Conservation (phyloP, 2,888 invertebrate species). For the Ormyrus thymus region DNA sequence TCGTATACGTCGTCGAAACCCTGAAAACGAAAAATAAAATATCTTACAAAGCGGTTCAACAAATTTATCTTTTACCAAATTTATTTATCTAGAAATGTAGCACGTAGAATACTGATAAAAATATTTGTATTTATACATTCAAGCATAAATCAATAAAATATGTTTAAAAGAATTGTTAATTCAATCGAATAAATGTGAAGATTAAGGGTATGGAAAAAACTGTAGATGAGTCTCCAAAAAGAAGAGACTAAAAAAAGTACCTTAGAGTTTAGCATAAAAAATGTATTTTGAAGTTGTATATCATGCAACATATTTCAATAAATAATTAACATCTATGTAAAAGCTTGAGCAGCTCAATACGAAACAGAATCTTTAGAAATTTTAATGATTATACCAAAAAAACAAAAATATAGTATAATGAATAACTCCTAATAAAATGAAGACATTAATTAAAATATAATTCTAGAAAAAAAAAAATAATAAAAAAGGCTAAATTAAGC, state of each 20-base stretch:
- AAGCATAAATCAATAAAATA: conserved; percentile 41
- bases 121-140: neutral
- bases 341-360: neutral
- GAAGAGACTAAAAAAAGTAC: conserved; percentile 10
- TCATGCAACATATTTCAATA: conserved; percentile 37
- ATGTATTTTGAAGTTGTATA: conserved; percentile 10
- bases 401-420: neutral
- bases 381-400: neutral
- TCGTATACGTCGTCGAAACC: conserved; percentile 74
- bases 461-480: neutral
- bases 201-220: conserved; percentile 45
- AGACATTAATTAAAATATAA: conserved; percentile 4
- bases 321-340: neutral
- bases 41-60: conserved; percentile 6
- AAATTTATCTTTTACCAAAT: conserved; percentile 16
- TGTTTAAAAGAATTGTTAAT: conserved; percentile 23
- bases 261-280: conserved; percentile 11
- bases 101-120: conserved; percentile 14
- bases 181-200: conserved; percentile 1
- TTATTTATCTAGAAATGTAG: conserved; percentile 16
- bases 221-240: conserved; percentile 57
- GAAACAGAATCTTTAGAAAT: neutral
- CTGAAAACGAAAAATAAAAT: conserved; percentile 69
- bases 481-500: conserved; percentile 1
- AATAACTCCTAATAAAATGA: conserved; percentile 29